Evolutionary conservation across 2,797 vertebrate genomes (phyloP).

Genomic region (Chelon labrosus): DNA sequence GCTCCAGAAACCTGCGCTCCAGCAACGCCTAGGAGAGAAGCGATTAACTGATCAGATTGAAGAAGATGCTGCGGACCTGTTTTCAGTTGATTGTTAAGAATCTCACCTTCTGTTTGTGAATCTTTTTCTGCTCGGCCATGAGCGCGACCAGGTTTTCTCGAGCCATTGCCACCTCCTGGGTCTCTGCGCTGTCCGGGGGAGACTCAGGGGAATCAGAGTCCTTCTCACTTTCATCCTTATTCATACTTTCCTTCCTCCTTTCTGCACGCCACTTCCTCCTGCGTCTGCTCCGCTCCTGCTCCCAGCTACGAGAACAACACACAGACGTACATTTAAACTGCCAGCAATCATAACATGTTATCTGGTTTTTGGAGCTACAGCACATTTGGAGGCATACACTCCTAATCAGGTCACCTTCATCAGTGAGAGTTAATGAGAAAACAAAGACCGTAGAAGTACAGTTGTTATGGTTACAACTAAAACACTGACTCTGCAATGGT

Average conservation of each 20-base stretch:
- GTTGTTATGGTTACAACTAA: too few species aligned
- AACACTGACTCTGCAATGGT: slow-evolving; percentile 88
- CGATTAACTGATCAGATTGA: background rate
- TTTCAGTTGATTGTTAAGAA: background rate
- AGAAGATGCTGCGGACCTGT: background rate
- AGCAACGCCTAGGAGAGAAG: slow-evolving; percentile 76
- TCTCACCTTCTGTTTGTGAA: slow-evolving; percentile 88
- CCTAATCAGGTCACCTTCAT: too few species aligned
- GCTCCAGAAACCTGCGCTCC: slow-evolving; percentile 84
- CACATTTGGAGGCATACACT: too few species aligned
- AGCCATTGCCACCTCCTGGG: slow-evolving; percentile 85
- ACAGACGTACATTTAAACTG: background rate
- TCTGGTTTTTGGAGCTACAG: too few species aligned
- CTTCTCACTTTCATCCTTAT: slow-evolving; percentile 89
- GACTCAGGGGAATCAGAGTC: slow-evolving; percentile 88
- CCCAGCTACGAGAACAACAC: slow-evolving; percentile 83
- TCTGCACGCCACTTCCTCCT: slow-evolving; percentile 88
- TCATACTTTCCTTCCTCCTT: slow-evolving; percentile 84
- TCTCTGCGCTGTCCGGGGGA: slow-evolving; percentile 85
- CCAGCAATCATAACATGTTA: background rate
- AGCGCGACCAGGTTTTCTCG: slow-evolving; percentile 85
- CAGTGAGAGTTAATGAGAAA: too few species aligned
- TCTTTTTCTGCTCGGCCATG: slow-evolving; percentile 88
- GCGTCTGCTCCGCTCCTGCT: slow-evolving; percentile 85
- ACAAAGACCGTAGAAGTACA: too few species aligned